A percentile compares a stretch with the other conserved stretches of the same genome.
These are phyloP conservation scores for Himalopsyche kuldschensis DNA, from an alignment of 2,888 invertebrate species.

Conservation along the genomic window DNA sequence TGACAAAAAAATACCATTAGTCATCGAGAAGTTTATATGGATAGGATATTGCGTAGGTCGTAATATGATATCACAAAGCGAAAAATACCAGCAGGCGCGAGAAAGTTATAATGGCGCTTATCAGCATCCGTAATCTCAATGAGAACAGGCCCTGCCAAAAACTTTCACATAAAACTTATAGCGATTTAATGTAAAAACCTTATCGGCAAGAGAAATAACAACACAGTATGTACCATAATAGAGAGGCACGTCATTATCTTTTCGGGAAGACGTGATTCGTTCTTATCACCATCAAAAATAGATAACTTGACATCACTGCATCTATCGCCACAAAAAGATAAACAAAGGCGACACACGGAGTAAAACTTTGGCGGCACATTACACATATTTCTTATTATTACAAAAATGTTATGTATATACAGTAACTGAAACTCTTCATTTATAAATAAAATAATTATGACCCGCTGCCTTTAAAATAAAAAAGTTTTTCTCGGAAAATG, in stretches of 20 bases:
- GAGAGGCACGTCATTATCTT: slow-evolving; percentile 80
- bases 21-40: slow-evolving; percentile 56
- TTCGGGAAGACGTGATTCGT: slow-evolving; percentile 68
- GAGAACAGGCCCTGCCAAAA: slow-evolving; percentile 50
- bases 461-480: slow-evolving; percentile 33
- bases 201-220: not conserved
- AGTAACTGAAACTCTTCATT: slow-evolving; percentile 33
- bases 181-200: not conserved
- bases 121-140: slow-evolving; percentile 51
- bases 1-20: slow-evolving; percentile 49
- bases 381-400: slow-evolving; percentile 76
- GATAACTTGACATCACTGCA: slow-evolving; percentile 74
- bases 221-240: slow-evolving; percentile 67
- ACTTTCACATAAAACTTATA: slow-evolving; percentile 57
- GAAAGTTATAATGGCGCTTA: slow-evolving; percentile 63
- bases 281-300: slow-evolving; percentile 76
- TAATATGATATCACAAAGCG: slow-evolving; percentile 65
- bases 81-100: slow-evolving; percentile 64
- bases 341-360: slow-evolving; percentile 92
- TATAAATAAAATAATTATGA: slow-evolving; percentile 29
- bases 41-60: slow-evolving; percentile 55
- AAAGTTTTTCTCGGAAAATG: slow-evolving; percentile 34
- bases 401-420: slow-evolving; percentile 43
- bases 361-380: slow-evolving; percentile 90
- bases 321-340: slow-evolving; percentile 74